Percentiles rank a stretch among this genome's conserved stretches.
These are phyloP conservation scores for Hermatobates lingyangjiaoensis DNA, from an alignment of 1,140 invertebrate species.

Conservation along the genomic window DNA sequence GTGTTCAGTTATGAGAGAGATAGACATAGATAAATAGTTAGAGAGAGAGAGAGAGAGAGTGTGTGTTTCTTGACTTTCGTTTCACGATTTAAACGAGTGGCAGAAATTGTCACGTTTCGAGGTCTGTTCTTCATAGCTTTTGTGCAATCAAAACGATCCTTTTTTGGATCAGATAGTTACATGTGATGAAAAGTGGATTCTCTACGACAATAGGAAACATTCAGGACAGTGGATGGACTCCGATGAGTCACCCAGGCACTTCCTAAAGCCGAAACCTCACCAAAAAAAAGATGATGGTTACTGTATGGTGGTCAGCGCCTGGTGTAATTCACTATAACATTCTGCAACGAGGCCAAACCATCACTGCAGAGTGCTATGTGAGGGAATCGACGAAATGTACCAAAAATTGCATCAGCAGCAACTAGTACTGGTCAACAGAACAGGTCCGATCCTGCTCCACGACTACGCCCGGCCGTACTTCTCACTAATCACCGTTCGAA, in stretches of 20 bases:
- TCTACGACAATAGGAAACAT: background rate
- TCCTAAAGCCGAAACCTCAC: background rate
- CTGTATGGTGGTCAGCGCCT: background rate
- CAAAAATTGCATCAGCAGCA: background rate
- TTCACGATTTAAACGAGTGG: background rate
- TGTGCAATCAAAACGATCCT: background rate
- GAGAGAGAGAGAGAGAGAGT: too few species aligned
- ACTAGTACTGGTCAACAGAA: background rate
- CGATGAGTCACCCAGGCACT: background rate
- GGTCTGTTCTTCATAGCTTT: background rate
- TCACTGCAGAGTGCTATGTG: background rate
- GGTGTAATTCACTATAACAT: background rate
- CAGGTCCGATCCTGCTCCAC: background rate
- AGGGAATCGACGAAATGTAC: background rate
- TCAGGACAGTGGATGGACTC: background rate
- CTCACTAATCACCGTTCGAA: background rate
- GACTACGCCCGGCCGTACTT: background rate
- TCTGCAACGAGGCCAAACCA: background rate
- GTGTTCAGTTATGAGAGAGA: too few species aligned
- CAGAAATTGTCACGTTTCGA: background rate
- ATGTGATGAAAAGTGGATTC: conserved; percentile 1
- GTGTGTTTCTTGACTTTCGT: too few species aligned
- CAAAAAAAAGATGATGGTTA: background rate
- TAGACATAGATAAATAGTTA: too few species aligned
- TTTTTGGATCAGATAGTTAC: background rate